Percentiles rank a stretch among this genome's conserved stretches.
Evolutionary conservation across 2,113 vertebrate species (phyloP).

Genomic region (Alethe diademata): DNA sequence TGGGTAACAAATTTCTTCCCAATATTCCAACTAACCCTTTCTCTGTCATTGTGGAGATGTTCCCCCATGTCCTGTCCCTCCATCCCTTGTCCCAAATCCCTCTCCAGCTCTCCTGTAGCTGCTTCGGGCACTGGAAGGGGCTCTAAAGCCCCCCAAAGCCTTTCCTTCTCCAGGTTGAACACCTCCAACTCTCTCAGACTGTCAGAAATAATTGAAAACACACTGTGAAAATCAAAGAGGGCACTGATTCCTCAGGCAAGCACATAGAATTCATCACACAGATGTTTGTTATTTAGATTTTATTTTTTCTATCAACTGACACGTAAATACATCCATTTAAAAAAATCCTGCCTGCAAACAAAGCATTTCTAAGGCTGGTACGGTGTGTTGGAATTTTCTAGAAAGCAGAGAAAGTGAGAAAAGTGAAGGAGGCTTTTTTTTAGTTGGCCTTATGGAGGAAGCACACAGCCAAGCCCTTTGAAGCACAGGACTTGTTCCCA

Average conservation of each 20-base stretch:
- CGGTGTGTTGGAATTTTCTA: neutral
- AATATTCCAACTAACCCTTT: neutral
- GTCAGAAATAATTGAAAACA: constrained; percentile 5
- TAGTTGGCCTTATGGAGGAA: neutral
- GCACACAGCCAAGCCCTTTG: neutral
- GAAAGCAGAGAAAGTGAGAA: neutral
- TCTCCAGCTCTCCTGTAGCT: neutral
- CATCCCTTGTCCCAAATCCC: neutral
- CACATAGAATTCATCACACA: neutral
- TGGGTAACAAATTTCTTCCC: neutral
- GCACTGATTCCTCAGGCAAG: constrained; percentile 24
- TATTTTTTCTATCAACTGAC: neutral
- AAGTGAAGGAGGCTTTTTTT: neutral
- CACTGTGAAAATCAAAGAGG: constrained; percentile 34
- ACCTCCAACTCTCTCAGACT: neutral
- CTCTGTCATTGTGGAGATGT: neutral
- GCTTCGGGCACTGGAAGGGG: neutral
- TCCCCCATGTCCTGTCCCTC: neutral
- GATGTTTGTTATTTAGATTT: neutral
- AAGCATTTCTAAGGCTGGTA: neutral
- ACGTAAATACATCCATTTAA: neutral
- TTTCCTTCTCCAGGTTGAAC: neutral
- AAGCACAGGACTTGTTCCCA: neutral
- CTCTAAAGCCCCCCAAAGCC: neutral
- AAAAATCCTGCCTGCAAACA: neutral